Percentiles rank a stretch among this genome's conserved stretches.
Evolutionary conservation across 2,113 vertebrate species (phyloP).

Genomic region (Petroica traversi): DNA sequence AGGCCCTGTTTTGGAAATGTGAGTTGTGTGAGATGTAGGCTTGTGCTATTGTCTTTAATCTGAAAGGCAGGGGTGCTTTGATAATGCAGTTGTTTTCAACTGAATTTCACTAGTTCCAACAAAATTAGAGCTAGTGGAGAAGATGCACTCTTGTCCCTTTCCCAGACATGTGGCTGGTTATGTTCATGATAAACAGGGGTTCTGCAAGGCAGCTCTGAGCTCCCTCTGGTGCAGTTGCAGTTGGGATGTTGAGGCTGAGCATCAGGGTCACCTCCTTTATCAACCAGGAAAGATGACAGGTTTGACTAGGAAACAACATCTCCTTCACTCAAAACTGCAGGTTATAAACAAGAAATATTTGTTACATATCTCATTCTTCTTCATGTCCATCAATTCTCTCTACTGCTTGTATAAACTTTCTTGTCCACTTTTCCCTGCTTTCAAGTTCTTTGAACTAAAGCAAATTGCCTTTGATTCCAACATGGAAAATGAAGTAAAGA

Average conservation of each 20-base stretch:
- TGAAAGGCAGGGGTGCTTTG: not conserved
- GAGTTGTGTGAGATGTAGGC: not conserved
- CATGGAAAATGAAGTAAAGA: not conserved
- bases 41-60: not conserved
- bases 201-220: not conserved
- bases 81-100: not conserved
- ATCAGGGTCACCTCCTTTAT: fast-evolving
- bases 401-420: not conserved
- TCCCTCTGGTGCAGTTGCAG: not conserved
- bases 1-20: not conserved
- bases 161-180: not conserved
- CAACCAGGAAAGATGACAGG: not conserved
- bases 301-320: not conserved
- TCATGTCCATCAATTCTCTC: not conserved
- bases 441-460: not conserved
- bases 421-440: not conserved
- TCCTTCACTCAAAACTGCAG: not conserved
- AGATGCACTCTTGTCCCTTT: not conserved
- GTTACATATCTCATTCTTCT: not conserved
- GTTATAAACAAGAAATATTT: not conserved
- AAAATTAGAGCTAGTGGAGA: not conserved
- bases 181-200: not conserved
- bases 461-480: not conserved
- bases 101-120: not conserved
- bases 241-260: not conserved